Evolutionary conservation across 1,140 invertebrate species (phyloP).

Genomic region (Saxidomus purpurata): DNA sequence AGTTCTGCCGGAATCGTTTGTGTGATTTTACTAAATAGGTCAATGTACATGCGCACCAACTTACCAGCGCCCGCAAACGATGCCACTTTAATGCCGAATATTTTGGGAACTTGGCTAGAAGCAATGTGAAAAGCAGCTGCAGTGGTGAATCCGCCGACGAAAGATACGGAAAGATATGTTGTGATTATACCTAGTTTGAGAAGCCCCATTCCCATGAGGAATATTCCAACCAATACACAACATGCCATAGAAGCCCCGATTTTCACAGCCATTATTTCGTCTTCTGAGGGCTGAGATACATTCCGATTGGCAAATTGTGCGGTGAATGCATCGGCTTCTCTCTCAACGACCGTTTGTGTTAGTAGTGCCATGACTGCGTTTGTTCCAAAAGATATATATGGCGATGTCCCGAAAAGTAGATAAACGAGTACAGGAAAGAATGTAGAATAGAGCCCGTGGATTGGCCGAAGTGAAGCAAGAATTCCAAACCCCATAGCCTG

Average conservation of each 20-base stretch:
- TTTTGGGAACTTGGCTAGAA: slow-evolving; percentile 92
- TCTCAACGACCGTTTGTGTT: slow-evolving; percentile 69
- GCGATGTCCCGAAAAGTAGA: slow-evolving; percentile 80
- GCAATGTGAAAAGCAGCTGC: slow-evolving; percentile 96
- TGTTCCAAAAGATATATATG: slow-evolving; percentile 80
- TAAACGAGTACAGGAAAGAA: slow-evolving; percentile 82
- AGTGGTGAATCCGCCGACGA: slow-evolving; percentile 96
- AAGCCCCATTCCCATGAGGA: slow-evolving; percentile 91
- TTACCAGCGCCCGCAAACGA: slow-evolving; percentile 70
- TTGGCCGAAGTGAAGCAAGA: slow-evolving; percentile 84
- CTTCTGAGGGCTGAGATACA: slow-evolving; percentile 18
- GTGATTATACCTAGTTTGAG: slow-evolving; percentile 93
- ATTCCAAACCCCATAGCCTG: slow-evolving; percentile 72
- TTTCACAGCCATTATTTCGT: slow-evolving; percentile 53
- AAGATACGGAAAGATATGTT: slow-evolving; percentile 93
- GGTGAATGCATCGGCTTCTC: slow-evolving; percentile 59
- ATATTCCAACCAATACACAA: slow-evolving; percentile 70
- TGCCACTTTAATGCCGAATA: slow-evolving; percentile 90
- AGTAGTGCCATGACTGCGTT: slow-evolving; percentile 77
- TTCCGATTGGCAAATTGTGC: not conserved
- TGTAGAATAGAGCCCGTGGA: slow-evolving; percentile 81
- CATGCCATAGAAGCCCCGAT: slow-evolving; percentile 52
- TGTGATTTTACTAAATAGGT: slow-evolving; percentile 79
- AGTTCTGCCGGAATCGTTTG: slow-evolving; percentile 85
- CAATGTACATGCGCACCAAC: slow-evolving; percentile 78